Evolutionary conservation across 1,140 invertebrate species (phyloP).

Genomic region (Mactra quadrangularis): DNA sequence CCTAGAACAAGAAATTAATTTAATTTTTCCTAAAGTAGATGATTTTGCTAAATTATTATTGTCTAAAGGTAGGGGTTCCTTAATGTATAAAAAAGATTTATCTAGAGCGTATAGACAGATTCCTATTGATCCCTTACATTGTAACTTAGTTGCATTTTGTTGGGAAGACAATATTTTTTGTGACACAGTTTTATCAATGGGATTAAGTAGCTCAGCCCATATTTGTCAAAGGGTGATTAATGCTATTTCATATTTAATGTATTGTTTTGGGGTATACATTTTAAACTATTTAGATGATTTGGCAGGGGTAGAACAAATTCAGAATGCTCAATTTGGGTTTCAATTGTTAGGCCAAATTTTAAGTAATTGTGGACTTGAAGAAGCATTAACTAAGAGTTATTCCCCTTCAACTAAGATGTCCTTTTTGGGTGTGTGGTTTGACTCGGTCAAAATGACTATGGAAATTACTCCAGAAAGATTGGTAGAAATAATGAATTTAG

Average conservation of each 20-base stretch:
- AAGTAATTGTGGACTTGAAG: background rate
- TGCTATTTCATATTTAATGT: constrained; percentile 20
- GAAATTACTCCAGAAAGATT: constrained; percentile 4
- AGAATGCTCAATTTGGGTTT: background rate
- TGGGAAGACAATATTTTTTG: constrained; percentile 32
- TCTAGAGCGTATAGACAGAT: constrained; percentile 18
- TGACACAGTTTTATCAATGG: constrained; percentile 33
- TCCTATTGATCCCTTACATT: background rate
- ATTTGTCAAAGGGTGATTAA: constrained; percentile 35
- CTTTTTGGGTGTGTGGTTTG: background rate
- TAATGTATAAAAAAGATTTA: constrained; percentile 26
- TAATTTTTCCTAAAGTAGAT: constrained; percentile 35
- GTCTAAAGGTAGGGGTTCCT: background rate
- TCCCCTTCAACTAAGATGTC: background rate
- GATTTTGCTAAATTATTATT: constrained; percentile 2
- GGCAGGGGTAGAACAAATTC: background rate
- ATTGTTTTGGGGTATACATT: background rate
- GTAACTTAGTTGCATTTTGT: constrained; percentile 3
- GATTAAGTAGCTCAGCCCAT: background rate
- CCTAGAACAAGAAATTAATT: background rate
- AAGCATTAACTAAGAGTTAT: background rate
- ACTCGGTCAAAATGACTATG: background rate
- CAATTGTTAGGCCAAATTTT: background rate
- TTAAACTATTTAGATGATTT: too few relatives aligned
- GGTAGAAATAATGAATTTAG: background rate